These are phyloP conservation scores for Carassius carassius DNA, from an alignment of 2,113 vertebrate genomes.

Conservation along the genomic window DNA sequence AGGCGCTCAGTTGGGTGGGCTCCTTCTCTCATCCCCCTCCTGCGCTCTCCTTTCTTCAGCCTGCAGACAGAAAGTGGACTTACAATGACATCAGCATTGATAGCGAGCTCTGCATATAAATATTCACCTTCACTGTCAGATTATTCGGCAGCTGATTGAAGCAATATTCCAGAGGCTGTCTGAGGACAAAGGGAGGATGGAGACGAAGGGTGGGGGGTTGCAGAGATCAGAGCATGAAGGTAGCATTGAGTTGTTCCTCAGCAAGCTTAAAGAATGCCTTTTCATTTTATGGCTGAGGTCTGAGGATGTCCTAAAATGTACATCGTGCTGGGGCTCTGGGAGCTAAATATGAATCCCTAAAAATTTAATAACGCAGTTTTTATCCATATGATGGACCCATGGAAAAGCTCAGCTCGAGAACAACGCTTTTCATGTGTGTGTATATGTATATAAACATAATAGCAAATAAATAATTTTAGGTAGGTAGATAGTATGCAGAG, in stretches of 20 bases:
- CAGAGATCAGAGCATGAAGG: too few species aligned
- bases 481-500: neutral
- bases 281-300: too few species aligned
- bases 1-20: constrained; percentile 31
- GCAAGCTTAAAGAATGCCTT: too few species aligned
- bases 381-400: neutral
- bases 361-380: neutral
- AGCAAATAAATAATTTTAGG: neutral
- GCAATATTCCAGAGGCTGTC: neutral
- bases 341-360: neutral
- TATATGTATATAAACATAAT: too few species aligned
- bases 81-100: constrained; percentile 69
- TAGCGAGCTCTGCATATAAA: constrained; percentile 15
- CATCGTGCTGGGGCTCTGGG: too few species aligned
- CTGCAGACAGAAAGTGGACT: constrained; percentile 56
- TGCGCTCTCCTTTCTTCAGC: constrained; percentile 17
- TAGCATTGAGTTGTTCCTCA: too few species aligned
- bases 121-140: constrained; percentile 9
- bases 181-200: constrained; percentile 27
- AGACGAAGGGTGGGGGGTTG: neutral
- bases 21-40: constrained; percentile 15
- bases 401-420: neutral
- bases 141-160: constrained; percentile 13
- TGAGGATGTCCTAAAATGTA: too few species aligned
- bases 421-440: too few species aligned